Evolutionary conservation across 2,797 vertebrate species (phyloP), one percentile per base, ranked within the genome.

Genomic region (Garrulus glandarius): DNA sequence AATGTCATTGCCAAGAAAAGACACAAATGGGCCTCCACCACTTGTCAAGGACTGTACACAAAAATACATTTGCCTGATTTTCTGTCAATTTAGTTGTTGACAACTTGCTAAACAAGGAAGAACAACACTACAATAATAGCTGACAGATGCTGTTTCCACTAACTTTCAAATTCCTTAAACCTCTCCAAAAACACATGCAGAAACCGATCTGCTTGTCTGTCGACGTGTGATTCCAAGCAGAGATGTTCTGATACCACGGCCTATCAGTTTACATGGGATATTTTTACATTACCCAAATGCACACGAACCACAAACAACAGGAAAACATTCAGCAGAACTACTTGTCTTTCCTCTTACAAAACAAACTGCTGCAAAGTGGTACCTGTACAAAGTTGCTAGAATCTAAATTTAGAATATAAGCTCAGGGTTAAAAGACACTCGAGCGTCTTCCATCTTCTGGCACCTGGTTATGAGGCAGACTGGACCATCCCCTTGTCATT

Each of bases 81-180:
- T 89, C 87, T 96, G 95, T 95, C 78, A 87, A 84, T 84, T 91
- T 84, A 55, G 76, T 41, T 69, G 72, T 32, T 94, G 94, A 95
- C 95, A 97, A 89, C 93, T 96, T 94, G 94, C 96, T 95, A 94
- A 96, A 96, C 11, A 71, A 93, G 69, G 92, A 95, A 7, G 70
- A 92, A 86, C 89, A 89, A 84, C 76, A 63, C 72, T 72, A 72
- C 89, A 93, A 67, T 84, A 96, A 87, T 80, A 95, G 74, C 26
- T 95, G 95, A 91, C 97, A 97, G 97, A 91, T 97, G 91, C 84
- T 84, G 79, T 86, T 96, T 96, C 93, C 71, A 71, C 41, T 76
- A 87, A 89, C 78, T 91, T 81, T 75, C 71, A 68, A 46, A 90
- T 88, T 79, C 68, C 79, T 93, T 23, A 47, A 90, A 63, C 14